Percentiles rank a stretch among this genome's conserved stretches.
Conservation (phyloP, 1,140 invertebrate species). For the Nylanderia fulva region DNA sequence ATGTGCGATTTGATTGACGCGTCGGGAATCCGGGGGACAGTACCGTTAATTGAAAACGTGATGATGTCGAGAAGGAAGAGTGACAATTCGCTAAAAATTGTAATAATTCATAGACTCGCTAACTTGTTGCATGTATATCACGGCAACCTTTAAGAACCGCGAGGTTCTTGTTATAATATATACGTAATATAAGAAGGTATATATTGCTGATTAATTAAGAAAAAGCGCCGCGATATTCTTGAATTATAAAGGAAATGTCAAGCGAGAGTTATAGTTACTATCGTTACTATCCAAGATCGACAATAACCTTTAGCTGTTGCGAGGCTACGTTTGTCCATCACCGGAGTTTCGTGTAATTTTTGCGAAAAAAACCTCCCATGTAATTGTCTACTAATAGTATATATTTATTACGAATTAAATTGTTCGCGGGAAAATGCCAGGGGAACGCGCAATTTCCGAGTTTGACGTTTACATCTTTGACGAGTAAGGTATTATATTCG, state of each 20-base stretch:
- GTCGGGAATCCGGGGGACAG: conserved; percentile 6
- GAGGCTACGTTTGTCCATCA: conserved; percentile 32
- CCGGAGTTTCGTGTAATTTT: not conserved
- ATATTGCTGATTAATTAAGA: conserved; percentile 48
- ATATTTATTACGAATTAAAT: conserved; percentile 8
- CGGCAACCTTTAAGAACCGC: conserved; percentile 18
- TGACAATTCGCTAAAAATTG: conserved; percentile 1
- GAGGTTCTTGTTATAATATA: not conserved
- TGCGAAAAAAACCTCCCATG: not conserved
- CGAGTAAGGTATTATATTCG: not conserved
- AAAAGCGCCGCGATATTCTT: conserved; percentile 19
- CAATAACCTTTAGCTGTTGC: conserved; percentile 42
- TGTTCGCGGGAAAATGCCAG: not conserved
- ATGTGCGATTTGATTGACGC: conserved; percentile 23
- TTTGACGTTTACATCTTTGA: not conserved
- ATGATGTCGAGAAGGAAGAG: not conserved
- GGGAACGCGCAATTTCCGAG: conserved; percentile 4
- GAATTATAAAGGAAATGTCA: conserved; percentile 51
- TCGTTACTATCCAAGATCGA: conserved; percentile 29
- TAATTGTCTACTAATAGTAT: conserved; percentile 5
- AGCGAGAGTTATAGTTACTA: not conserved
- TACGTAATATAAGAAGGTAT: not conserved
- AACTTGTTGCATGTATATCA: not conserved
- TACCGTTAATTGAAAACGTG: conserved; percentile 34
- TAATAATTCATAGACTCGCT: not conserved